phyloP scores from a whole-genome alignment of 2,113 vertebrate species.

The Pseudopodoces humilis region DNA sequence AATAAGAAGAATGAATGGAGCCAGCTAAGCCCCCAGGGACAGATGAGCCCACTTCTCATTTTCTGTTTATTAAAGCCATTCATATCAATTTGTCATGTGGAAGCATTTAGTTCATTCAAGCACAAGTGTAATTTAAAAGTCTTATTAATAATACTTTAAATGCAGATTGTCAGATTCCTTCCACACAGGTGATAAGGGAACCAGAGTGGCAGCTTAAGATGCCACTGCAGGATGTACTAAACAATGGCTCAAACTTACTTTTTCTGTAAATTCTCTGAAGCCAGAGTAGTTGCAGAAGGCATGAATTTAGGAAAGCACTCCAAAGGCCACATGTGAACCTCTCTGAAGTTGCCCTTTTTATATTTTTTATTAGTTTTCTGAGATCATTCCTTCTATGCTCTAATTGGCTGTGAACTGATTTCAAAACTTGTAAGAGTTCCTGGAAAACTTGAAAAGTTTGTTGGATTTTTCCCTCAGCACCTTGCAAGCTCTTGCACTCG shows the following conservation, averaged over 20 bases:
- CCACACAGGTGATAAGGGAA: not conserved
- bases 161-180: conserved; percentile 18
- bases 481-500: not conserved
- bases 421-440: not conserved
- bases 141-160: conserved; percentile 40
- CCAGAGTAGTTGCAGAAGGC: not conserved
- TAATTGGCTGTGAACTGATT: not conserved
- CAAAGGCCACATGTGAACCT: not conserved
- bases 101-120: conserved; percentile 30
- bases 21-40: conserved; percentile 20
- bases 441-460: not conserved
- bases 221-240: not conserved
- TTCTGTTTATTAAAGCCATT: conserved; percentile 67
- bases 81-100: conserved; percentile 56
- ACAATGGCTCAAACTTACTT: not conserved
- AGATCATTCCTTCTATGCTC: not conserved
- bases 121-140: conserved; percentile 38
- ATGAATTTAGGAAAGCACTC: not conserved
- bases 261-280: not conserved
- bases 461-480: not conserved
- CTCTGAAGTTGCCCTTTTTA: not conserved
- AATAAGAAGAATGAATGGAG: conserved; percentile 27
- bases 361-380: not conserved
- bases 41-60: conserved; percentile 42
- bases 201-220: not conserved